A percentile compares a stretch with the other conserved stretches of the same genome.
Evolutionary conservation across 92 coral and sea anemone genomes (phyloP).

Genomic region (Porites evermanni): DNA sequence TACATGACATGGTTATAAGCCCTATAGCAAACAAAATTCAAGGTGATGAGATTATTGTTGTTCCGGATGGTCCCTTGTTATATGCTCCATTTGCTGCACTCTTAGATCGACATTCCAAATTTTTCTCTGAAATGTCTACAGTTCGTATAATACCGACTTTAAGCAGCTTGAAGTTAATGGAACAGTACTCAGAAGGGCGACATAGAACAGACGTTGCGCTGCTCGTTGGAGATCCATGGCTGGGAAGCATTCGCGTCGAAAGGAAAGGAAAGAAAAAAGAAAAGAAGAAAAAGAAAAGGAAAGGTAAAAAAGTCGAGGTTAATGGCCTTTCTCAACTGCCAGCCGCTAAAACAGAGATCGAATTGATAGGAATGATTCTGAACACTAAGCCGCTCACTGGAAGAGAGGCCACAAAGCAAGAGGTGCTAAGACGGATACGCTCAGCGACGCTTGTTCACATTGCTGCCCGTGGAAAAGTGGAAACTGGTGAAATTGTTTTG

Average conservation of each 20-base stretch:
- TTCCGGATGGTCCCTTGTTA: constrained; percentile 32
- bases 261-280: background rate
- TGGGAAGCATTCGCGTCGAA: constrained; percentile 5
- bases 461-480: constrained; percentile 42
- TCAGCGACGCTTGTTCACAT: background rate
- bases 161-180: constrained; percentile 1
- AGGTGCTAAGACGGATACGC: constrained; percentile 1
- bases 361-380: constrained; percentile 13
- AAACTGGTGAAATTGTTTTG: constrained; percentile 41
- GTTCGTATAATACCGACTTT: constrained; percentile 39
- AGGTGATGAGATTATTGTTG: constrained; percentile 21
- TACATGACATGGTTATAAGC: constrained; percentile 1
- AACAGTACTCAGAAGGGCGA: background rate
- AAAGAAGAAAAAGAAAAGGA: background rate
- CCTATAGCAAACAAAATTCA: constrained; percentile 1
- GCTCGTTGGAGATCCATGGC: constrained; percentile 45
- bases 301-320: background rate
- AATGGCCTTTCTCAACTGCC: background rate
- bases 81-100: constrained; percentile 32
- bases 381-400: constrained; percentile 4
- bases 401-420: constrained; percentile 16
- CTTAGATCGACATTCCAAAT: background rate
- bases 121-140: background rate
- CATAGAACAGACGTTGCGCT: background rate
- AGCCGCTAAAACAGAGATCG: constrained; percentile 13